Percentiles rank a stretch among this genome's conserved stretches.
phyloP scores from a whole-genome alignment of 2,113 vertebrate species.

The Datnioides undecimradiatus region DNA sequence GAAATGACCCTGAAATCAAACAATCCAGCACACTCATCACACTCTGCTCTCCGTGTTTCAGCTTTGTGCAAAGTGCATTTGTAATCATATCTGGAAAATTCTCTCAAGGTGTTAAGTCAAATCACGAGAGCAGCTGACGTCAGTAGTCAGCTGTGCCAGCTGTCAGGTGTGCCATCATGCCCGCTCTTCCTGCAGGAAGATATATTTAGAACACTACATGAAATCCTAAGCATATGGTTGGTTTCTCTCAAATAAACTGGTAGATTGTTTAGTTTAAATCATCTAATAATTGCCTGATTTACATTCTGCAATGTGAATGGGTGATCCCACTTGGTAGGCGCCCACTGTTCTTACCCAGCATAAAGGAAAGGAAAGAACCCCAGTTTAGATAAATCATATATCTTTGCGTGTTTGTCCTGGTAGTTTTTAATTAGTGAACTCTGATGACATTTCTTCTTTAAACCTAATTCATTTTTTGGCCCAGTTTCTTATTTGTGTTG shows the following conservation, averaged over 20 bases:
- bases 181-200: not conserved
- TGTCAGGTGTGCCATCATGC: not conserved
- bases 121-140: not conserved
- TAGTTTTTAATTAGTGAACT: not conserved
- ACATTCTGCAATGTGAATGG: not conserved
- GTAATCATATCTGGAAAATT: not conserved
- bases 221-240: not conserved
- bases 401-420: not conserved
- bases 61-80: not conserved
- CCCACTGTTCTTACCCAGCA: not conserved
- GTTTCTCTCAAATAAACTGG: not conserved
- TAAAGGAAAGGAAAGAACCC: not conserved
- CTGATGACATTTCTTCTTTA: not conserved
- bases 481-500: not conserved
- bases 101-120: not conserved
- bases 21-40: too few relatives aligned
- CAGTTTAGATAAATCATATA: not conserved
- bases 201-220: not conserved
- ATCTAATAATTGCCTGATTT: not conserved
- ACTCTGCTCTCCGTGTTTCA: not conserved
- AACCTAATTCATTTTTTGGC: not conserved
- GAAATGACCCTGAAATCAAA: too few relatives aligned
- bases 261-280: not conserved
- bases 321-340: not conserved
- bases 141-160: not conserved